phyloP scores from a whole-genome alignment of 2,888 invertebrate genomes.

The Anagyrus pseudococci region DNA sequence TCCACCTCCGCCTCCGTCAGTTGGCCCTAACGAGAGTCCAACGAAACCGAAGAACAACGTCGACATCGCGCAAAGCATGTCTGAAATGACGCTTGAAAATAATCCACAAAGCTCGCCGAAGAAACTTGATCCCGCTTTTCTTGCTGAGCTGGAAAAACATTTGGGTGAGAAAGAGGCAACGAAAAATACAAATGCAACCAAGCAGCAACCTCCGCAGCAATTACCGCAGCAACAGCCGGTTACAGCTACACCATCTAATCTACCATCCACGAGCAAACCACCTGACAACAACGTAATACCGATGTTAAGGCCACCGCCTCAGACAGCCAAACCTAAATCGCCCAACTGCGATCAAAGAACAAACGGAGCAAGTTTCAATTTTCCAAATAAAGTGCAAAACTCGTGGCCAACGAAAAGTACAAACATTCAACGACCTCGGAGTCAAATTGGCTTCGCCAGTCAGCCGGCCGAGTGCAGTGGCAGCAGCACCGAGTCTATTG shows the following conservation, averaged over 20 bases:
- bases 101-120: constrained; percentile 53
- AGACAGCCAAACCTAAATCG: constrained; percentile 53
- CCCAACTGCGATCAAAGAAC: constrained; percentile 45
- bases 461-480: constrained; percentile 42
- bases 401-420: constrained; percentile 53
- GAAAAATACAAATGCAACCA: constrained; percentile 61
- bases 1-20: constrained; percentile 48
- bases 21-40: constrained; percentile 52
- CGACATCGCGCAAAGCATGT: constrained; percentile 52
- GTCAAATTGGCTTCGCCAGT: constrained; percentile 42
- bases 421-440: constrained; percentile 50
- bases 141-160: constrained; percentile 72
- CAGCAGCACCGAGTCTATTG: constrained; percentile 50
- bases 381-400: constrained; percentile 59
- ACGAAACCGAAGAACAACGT: constrained; percentile 50
- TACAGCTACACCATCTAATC: constrained; percentile 3
- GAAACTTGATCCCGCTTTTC: constrained; percentile 67
- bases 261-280: constrained; percentile 40
- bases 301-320: constrained; percentile 63
- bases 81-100: constrained; percentile 46
- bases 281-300: constrained; percentile 58
- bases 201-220: constrained; percentile 35
- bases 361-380: constrained; percentile 21
- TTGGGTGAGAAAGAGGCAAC: constrained; percentile 63
- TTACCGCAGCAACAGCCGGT: constrained; percentile 5